Evolutionary conservation across 2,888 invertebrate genomes (phyloP).

Genomic region (Caenorhabditis sulstoni): DNA sequence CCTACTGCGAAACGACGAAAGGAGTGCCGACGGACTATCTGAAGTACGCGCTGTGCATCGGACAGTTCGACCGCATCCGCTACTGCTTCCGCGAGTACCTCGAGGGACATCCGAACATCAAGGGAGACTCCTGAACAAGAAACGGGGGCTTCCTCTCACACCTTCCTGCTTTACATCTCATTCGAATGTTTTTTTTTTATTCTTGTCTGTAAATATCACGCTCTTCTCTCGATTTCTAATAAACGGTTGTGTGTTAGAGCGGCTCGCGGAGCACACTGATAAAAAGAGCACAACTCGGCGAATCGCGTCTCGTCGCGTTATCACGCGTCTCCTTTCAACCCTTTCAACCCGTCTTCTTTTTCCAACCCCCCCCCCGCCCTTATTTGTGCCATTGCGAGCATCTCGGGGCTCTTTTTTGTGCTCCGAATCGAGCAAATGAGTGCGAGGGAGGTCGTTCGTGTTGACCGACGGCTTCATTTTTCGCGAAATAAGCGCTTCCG

Average conservation of each 20-base stretch:
- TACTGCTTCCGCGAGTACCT: slow-evolving; percentile 79
- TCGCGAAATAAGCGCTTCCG: slow-evolving; percentile 48
- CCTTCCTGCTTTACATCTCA: too few species aligned
- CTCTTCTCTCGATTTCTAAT: slow-evolving; percentile 14
- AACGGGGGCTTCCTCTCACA: too few species aligned
- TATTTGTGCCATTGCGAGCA: background rate
- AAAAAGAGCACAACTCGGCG: slow-evolving; percentile 37
- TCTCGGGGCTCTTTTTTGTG: background rate
- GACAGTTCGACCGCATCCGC: slow-evolving; percentile 78
- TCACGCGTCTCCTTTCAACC: slow-evolving; percentile 21
- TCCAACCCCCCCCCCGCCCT: background rate
- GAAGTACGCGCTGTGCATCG: slow-evolving; percentile 78
- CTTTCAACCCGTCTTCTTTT: slow-evolving; percentile 22
- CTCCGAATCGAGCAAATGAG: too few species aligned
- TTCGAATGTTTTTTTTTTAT: slow-evolving; percentile 4
- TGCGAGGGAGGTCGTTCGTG: too few species aligned
- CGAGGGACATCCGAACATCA: slow-evolving; percentile 71
- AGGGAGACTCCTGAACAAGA: slow-evolving; percentile 51
- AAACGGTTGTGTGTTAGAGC: background rate
- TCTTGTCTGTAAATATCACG: slow-evolving; percentile 17
- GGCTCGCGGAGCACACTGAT: slow-evolving; percentile 11
- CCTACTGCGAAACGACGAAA: slow-evolving; percentile 79
- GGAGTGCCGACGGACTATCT: slow-evolving; percentile 80
- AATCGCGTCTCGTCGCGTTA: slow-evolving; percentile 11
- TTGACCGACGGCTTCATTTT: background rate